Base-by-base conservation (phyloP, 2,113 vertebrate genomes). In the Dascyllus trimaculatus region DNA sequence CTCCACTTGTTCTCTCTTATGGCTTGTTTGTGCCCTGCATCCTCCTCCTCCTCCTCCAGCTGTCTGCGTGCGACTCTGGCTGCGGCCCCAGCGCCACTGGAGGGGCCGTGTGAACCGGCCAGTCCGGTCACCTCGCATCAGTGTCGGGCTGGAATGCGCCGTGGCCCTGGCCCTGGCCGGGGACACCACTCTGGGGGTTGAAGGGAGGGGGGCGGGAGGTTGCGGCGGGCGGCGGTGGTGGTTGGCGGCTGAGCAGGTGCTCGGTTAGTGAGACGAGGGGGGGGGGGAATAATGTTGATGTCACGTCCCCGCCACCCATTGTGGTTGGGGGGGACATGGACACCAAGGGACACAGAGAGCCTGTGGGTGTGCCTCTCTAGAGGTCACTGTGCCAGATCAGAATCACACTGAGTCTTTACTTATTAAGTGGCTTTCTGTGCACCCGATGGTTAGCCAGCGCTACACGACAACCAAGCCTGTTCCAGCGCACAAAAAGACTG, bases 111-210 rank as follows among this genome's bases (percentile, higher is more conserved):
- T 91, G 93, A 92, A 93, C 73, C 79, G 78, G 75, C 84, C 88
- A 54, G 83, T 85, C 71, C 85, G 93, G 93, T 94, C 94, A 92
- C 87, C 89, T 91, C 92, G 92, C 93, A 94, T 95, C 93, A 95
- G 85, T 80, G 91, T 92, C 88, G 90, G 85, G 66, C 82, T 77
- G 92, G 90, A 94, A 95, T 94, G 91, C 51, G 66, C 80, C 54
- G 26, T 84, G 83, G 87, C 91, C 89, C 73, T 18, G 69, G 88
- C 84, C 75, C 46, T 25, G 63, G 80, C 70, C 56, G 22, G 71
- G 79, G 81, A 92, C 87, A 88, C 85, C 87, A 88, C 90, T 88
- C 83, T 63, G 84, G 85, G 87, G 88, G 82, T n/a, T 78, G 75
- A 25, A 22, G 48, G 68, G 38, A 0, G 9, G 53, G 29, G 18